Base-by-base conservation (phyloP, 2,797 vertebrate species). In the Cossypha polioptera region DNA sequence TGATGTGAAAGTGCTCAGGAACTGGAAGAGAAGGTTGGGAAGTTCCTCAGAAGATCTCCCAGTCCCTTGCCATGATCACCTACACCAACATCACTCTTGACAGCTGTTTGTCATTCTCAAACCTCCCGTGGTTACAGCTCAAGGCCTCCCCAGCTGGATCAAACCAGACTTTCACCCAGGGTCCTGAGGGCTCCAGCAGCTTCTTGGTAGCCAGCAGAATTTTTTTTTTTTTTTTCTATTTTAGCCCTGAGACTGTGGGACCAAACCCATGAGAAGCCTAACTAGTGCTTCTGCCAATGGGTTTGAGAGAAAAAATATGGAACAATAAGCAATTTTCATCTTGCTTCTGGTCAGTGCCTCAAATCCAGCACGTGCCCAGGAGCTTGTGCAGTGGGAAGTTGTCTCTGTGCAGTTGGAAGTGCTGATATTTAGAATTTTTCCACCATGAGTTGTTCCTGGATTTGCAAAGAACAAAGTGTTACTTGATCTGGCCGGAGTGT, bases 381-480 rank as follows among this genome's bases (percentile, higher is more conserved):
- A 33, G 50, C 11, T 28, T 10, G 13, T 16, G 40, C 40, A n/a
- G 31, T 10, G 69, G 57, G 63, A 71, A 22, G 43, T 57, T 57
- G 45, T 45, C 77, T 77, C 48, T 0, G 0, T 57, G 63, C 36
- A 48, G 9, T 16, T 91, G 92, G 59, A 82, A 80, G 16, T 66
- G 61, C 59, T 14, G 48, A 35, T 86, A 50, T 51, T 78, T 61
- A 66, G 87, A 58, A n/a, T 72, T 91, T 93, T 86, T 91, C 73
- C 66, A 31, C 62, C 12, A 3, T 21, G 62, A 69, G 25, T 42
- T 1, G 17, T 67, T 75, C 16, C 40, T 80, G 51, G 69, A 10
- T 88, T 86, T 81, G 69, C 21, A 38, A 47, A 88, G 78, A 83
- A 42, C 54, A 25, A 68, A 91, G 50, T 2, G 4, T 81, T 43